phyloP scores from a whole-genome alignment of 2,888 invertebrate genomes.

The Pollenia amentaria region DNA sequence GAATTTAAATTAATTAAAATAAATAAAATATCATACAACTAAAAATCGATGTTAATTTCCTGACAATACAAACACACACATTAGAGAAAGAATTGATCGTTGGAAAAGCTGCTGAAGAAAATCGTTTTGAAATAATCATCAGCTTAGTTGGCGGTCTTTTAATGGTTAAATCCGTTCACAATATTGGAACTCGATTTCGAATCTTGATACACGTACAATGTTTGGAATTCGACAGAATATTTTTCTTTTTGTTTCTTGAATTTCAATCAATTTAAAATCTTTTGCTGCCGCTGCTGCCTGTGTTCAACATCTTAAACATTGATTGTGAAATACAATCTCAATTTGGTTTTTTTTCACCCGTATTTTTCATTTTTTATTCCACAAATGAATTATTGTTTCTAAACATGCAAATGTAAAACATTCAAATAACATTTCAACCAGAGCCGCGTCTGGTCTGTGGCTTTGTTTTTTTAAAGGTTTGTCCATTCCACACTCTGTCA shows the following conservation, averaged over 20 bases:
- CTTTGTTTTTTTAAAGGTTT: slow-evolving; percentile 25
- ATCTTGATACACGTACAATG: slow-evolving; percentile 15
- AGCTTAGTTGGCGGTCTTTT: slow-evolving; percentile 70
- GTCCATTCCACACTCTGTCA: slow-evolving; percentile 12
- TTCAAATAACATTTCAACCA: slow-evolving; percentile 49
- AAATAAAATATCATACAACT: slow-evolving; percentile 54
- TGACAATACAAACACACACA: slow-evolving; percentile 14
- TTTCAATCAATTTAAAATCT: slow-evolving; percentile 54
- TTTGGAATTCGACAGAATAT: background rate
- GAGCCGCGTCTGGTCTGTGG: background rate
- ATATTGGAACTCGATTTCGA: background rate
- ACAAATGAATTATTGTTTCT: slow-evolving; percentile 71
- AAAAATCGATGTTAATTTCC: slow-evolving; percentile 66
- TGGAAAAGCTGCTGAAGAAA: slow-evolving; percentile 14
- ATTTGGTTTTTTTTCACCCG: slow-evolving; percentile 20
- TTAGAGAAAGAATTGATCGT: background rate
- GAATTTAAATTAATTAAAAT: slow-evolving; percentile 68
- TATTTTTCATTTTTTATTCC: slow-evolving; percentile 35
- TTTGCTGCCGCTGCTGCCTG: slow-evolving; percentile 49
- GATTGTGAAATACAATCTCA: slow-evolving; percentile 71
- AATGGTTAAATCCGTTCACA: slow-evolving; percentile 37
- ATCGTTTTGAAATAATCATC: slow-evolving; percentile 57
- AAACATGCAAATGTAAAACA: slow-evolving; percentile 71
- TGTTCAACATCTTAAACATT: slow-evolving; percentile 67
- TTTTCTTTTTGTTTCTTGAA: background rate